Evolutionary conservation across 2,888 invertebrate species (phyloP).

Genomic region (Arctia plantaginis): DNA sequence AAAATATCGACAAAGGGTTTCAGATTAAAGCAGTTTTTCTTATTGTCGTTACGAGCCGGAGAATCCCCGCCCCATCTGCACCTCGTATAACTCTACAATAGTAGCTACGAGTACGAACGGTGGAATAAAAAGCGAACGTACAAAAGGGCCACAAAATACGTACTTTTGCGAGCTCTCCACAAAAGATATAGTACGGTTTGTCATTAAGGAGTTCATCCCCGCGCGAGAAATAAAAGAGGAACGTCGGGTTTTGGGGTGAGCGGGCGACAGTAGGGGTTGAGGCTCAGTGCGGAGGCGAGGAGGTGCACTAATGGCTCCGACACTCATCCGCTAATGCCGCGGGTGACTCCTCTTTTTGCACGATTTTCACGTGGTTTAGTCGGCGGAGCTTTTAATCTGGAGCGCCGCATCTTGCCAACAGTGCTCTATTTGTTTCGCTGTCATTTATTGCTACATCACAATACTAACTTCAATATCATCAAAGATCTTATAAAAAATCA

Average conservation of each 20-base stretch:
- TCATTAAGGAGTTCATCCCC: conserved; percentile 87
- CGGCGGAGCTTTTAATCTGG: conserved; percentile 85
- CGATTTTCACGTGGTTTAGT: conserved; percentile 86
- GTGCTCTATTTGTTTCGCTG: conserved; percentile 75
- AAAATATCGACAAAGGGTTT: conserved; percentile 65
- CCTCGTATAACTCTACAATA: conserved; percentile 57
- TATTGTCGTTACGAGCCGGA: conserved; percentile 67
- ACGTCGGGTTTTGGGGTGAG: conserved; percentile 75
- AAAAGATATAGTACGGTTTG: conserved; percentile 87
- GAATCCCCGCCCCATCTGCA: conserved; percentile 70
- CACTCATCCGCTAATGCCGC: conserved; percentile 87
- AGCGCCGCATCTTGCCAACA: conserved; percentile 76
- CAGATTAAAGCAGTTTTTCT: conserved; percentile 71
- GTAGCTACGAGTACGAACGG: conserved; percentile 65
- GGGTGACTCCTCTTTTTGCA: conserved; percentile 86
- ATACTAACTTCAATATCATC: conserved; percentile 25
- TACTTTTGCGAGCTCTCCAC: conserved; percentile 86
- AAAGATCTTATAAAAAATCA: too few species aligned
- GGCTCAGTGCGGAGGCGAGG: conserved; percentile 58
- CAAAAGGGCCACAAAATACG: conserved; percentile 87
- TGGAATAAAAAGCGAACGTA: conserved; percentile 82
- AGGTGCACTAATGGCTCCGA: conserved; percentile 85
- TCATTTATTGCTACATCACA: conserved; percentile 47
- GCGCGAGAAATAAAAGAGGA: conserved; percentile 87
- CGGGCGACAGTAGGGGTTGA: conserved; percentile 56